Evolutionary conservation across 2,888 invertebrate genomes (phyloP).

Genomic region (Phasia obesa): DNA sequence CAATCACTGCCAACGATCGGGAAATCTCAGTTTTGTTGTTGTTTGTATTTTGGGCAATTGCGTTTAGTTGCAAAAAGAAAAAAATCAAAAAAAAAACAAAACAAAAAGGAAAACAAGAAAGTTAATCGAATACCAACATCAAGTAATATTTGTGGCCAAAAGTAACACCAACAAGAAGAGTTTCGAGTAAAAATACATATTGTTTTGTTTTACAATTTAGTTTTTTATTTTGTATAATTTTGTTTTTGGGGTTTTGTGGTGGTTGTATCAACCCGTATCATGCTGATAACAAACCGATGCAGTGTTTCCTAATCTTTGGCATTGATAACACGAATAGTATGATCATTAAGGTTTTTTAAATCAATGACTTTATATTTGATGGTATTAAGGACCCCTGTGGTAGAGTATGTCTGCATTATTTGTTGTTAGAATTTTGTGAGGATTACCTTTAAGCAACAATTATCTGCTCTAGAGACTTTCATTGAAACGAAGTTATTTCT

Average conservation of each 20-base stretch:
- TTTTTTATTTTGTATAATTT: conserved; percentile 29
- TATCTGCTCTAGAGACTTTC: too few relatives aligned
- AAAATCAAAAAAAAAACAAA: conserved; percentile 12
- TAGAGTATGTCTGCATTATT: too few relatives aligned
- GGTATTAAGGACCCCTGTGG: too few relatives aligned
- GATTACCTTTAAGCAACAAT: too few relatives aligned
- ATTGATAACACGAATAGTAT: neutral
- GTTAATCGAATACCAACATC: conserved; percentile 60
- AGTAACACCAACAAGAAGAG: conserved; percentile 66
- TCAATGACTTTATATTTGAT: too few relatives aligned
- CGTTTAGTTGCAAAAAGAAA: conserved; percentile 55
- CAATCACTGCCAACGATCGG: conserved; percentile 66
- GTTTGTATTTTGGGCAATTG: conserved; percentile 61
- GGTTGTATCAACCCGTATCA: conserved; percentile 65
- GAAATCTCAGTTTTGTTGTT: conserved; percentile 48
- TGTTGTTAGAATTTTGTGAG: too few relatives aligned
- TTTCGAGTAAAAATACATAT: conserved; percentile 41
- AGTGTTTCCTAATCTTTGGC: conserved; percentile 36
- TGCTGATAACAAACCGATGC: conserved; percentile 51
- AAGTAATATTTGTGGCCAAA: conserved; percentile 68
- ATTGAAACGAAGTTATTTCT: too few relatives aligned
- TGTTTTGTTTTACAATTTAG: conserved; percentile 52
- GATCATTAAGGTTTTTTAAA: too few relatives aligned
- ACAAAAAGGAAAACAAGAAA: conserved; percentile 32
- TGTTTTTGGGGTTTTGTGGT: conserved; percentile 51